Evolutionary conservation across 1,140 invertebrate genomes (phyloP), one percentile per base, ranked within the genome.

Genomic region (Cotesia vestalis): DNA sequence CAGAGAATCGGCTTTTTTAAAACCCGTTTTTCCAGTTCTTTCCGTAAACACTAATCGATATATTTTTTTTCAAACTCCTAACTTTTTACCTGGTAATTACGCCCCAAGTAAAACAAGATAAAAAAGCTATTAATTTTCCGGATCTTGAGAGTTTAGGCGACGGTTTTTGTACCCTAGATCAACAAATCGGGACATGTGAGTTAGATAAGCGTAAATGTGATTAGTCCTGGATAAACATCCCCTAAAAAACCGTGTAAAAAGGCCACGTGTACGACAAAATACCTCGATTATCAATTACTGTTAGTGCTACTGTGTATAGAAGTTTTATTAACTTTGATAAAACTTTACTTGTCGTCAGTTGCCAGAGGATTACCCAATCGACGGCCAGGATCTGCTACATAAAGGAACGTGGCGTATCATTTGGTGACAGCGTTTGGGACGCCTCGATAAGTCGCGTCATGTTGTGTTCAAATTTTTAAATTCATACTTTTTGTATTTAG

Each of bases 361-460:
- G 66, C 52, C 11, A 67, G 53, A 14, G 53, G 6, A 27, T 52
- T 17, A n/a, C 35, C 6, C 8, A 17, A 9, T 51, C 61, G 57
- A 62, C 9, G 61, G 40, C 51, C 27, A 61, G 53, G 11, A 9
- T 46, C 6, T 17, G 46, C n/a, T 40, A 8, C 20, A 63, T 11
- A 20, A 59, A 38, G 52, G 52, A 55, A 12, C 5, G 53, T 8
- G 12, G 55, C 69, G 66, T 74, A 72, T 70, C 34, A 62, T 40
- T n/a, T 60, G 35, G 53, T 60, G 64, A 51, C 68, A 69, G 57
- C 72, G 67, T 60, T 51, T 68, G 71, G 57, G 51, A 69, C 46
- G 66, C 66, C 78, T 79, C 77, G 81, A 83, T 83, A 81, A 83
- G 78, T 81, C 76, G 69, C 40, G 36, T 51, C 2, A 4, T 5